Conservation (phyloP, 2,797 vertebrate genomes). For the Pangasius larnaudii region DNA sequence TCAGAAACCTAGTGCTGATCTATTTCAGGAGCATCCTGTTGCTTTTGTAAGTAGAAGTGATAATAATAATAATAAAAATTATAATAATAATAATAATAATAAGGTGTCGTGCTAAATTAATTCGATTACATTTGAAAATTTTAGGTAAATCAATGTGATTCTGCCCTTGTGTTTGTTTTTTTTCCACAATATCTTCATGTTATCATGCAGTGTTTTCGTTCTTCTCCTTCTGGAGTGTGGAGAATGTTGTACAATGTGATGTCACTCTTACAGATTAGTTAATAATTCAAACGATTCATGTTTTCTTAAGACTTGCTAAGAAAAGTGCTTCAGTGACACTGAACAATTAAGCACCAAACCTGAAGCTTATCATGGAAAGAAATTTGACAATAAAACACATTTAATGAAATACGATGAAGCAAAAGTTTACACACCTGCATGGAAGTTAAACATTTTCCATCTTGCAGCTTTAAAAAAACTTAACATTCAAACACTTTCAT, state of each 20-base stretch:
- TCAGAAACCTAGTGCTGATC: neutral
- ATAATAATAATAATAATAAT: too few relatives aligned
- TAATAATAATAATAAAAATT: neutral
- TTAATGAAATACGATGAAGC: neutral
- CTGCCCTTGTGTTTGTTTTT: neutral
- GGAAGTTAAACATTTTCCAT: neutral
- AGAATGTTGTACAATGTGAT: neutral
- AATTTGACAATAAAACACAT: neutral
- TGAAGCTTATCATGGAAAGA: neutral
- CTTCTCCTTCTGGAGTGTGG: neutral
- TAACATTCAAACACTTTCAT: neutral
- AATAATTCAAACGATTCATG: neutral
- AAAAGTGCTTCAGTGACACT: neutral
- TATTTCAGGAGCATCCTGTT: neutral
- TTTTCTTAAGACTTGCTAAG: neutral
- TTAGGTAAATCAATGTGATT: neutral
- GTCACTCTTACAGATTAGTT: neutral
- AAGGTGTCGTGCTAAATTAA: neutral
- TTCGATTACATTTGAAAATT: neutral
- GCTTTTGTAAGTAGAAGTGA: neutral
- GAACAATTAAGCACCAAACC: neutral
- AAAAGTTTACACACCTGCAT: conserved; percentile 1
- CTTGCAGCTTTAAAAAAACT: neutral
- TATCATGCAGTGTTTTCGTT: neutral
- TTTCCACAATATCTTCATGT: neutral